These are phyloP conservation scores for Disparrhopalites patrizii DNA, from an alignment of 2,888 invertebrate species.

Conservation along the genomic window DNA sequence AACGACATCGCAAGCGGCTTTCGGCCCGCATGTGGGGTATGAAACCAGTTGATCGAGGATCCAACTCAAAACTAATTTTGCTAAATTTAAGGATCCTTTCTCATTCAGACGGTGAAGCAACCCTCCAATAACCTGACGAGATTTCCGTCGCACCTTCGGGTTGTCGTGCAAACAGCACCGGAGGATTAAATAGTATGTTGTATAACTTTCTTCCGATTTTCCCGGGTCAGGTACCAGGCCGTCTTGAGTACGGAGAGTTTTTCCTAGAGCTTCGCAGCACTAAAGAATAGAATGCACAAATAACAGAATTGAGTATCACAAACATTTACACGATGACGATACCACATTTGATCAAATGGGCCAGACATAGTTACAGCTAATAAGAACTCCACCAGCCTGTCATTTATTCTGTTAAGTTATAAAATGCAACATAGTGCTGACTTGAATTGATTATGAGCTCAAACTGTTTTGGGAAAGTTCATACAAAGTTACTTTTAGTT, in stretches of 20 bases:
- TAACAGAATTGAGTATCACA: no score
- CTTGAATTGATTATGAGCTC: no score
- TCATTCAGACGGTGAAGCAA: conserved; percentile 32
- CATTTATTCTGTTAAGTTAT: no score
- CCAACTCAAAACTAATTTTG: conserved; percentile 43
- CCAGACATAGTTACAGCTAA: no score
- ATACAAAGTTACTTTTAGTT: no score
- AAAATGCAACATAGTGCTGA: no score
- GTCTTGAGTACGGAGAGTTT: conserved; percentile 39
- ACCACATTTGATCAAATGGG: no score
- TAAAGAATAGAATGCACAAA: conserved; percentile 14
- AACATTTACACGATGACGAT: no score
- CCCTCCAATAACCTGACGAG: conserved; percentile 32
- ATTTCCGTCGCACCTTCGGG: conserved; percentile 42
- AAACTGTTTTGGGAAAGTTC: no score
- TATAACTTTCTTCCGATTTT: neutral
- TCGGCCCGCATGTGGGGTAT: conserved; percentile 43
- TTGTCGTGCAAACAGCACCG: conserved; percentile 42
- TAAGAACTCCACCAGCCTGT: no score
- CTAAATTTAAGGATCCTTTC: conserved; percentile 15
- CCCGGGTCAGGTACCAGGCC: conserved; percentile 34
- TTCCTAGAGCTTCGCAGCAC: conserved; percentile 37
- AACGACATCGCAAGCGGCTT: conserved; percentile 39
- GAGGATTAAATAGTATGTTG: conserved; percentile 32
- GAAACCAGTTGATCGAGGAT: conserved; percentile 42